These are phyloP conservation scores for Numenius phaeopus DNA, from an alignment of 2,797 vertebrate species.

Conservation along the genomic window DNA sequence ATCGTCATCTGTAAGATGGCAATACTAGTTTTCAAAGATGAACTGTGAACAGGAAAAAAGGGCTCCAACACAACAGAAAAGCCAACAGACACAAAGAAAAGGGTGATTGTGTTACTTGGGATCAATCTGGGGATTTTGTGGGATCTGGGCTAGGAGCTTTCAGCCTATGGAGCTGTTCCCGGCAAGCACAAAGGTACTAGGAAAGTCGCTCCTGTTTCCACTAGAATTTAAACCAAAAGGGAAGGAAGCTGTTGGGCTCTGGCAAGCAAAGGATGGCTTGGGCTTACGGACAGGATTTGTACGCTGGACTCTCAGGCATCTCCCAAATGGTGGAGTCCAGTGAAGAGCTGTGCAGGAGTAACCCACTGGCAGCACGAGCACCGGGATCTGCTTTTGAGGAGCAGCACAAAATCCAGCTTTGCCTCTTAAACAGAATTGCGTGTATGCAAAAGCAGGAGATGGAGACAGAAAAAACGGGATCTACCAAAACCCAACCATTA, in stretches of 20 bases:
- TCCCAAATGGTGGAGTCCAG: not conserved
- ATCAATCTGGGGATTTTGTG: not conserved
- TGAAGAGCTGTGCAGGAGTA: not conserved
- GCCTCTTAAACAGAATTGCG: not conserved
- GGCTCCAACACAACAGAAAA: not conserved
- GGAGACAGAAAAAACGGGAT: not conserved
- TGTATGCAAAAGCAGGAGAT: not conserved
- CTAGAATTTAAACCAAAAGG: rapidly evolving
- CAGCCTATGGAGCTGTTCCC: not conserved
- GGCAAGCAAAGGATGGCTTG: not conserved
- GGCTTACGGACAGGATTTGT: not conserved
- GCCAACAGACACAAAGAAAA: not conserved
- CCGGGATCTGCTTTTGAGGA: not conserved
- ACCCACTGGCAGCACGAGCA: not conserved
- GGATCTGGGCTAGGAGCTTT: not conserved
- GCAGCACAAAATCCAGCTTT: not conserved
- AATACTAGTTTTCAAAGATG: not conserved
- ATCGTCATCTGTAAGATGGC: not conserved
- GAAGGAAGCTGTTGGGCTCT: not conserved
- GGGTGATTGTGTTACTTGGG: not conserved
- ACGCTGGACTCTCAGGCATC: not conserved
- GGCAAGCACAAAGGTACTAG: not conserved
- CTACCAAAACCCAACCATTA: not conserved
- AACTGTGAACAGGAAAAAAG: not conserved
- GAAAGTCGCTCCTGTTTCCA: not conserved